phyloP scores from a whole-genome alignment of 2,113 vertebrate species.

The Xiphorhynchus elegans region DNA sequence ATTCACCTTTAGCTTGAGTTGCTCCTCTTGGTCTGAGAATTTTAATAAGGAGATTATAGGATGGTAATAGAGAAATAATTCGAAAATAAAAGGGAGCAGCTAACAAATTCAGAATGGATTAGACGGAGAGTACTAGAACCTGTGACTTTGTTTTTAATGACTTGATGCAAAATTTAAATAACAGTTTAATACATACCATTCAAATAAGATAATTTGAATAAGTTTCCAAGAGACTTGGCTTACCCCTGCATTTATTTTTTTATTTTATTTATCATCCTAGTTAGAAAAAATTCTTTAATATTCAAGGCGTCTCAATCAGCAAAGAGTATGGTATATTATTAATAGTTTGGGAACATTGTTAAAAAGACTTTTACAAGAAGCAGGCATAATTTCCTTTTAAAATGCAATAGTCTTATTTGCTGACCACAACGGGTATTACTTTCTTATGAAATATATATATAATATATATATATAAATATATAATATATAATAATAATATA shows the following conservation, averaged over 20 bases:
- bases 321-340: background rate
- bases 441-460: background rate
- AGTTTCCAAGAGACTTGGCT: background rate
- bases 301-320: background rate
- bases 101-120: background rate
- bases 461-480: no score
- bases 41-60: background rate
- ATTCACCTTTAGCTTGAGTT: slow-evolving; percentile 10
- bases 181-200: slow-evolving; percentile 1
- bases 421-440: background rate
- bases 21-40: background rate
- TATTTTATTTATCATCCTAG: slow-evolving; percentile 6
- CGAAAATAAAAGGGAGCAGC: slow-evolving; percentile 20
- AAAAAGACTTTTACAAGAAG: background rate
- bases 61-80: background rate
- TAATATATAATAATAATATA: no score
- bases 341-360: background rate
- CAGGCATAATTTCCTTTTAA: background rate
- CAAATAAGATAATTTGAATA: slow-evolving; percentile 15
- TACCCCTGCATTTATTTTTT: background rate
- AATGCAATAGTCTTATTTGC: background rate
- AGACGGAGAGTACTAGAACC: background rate
- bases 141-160: slow-evolving; percentile 40
- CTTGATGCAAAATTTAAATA: slow-evolving; percentile 31
- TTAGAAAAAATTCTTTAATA: slow-evolving; percentile 14